Evolutionary conservation across 2,888 invertebrate genomes (phyloP), one percentile per base, ranked within the genome.

Genomic region (Epirrhoe alternata): DNA sequence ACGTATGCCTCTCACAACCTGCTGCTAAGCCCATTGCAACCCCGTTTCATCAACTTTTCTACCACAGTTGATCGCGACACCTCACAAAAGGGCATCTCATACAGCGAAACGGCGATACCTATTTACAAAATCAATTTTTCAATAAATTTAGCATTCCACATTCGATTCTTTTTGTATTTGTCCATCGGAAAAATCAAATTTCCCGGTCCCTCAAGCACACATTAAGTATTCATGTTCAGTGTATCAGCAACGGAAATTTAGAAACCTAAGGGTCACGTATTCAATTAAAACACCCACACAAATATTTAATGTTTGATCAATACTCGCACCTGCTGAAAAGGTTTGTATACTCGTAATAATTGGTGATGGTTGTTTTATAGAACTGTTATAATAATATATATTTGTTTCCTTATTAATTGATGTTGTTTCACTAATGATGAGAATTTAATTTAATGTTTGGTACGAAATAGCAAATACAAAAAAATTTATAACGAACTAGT

Each of bases 291-390:
- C 57, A 68, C 68, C 68, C 24, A 64, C 7, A 58, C 64, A 64
- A 68, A 68, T 68, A 64, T 68, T 68, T 68, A 51, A 64, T 61
- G 54, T 64, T 64, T 64, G 68, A 64, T 61, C 64, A 64, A 64
- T 61, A 64, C 64, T 42, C 12, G 45, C 61, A 64, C 57, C 56
- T 53, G 60, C 64, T 42, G 64, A 68, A 61, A 68, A 58, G 61
- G 53, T 57, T 61, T 53, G 52, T 57, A 50, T 24, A 24, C 24
- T 24, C 24, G 24, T 24, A 54, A 61, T 57, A 61, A 64, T 54
- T 64, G 49, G 31, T 52, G 52, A 60, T 56, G 35, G 24, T 38
- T 51, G 30, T 31, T 33, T 42, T 45, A 30, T 30, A 8, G 54
- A 54, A 54, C 17, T 12, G 45, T 47, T 30, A 55, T 16, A 12